Conservation (phyloP, 2,888 invertebrate species). For the Laothoe populi region DNA sequence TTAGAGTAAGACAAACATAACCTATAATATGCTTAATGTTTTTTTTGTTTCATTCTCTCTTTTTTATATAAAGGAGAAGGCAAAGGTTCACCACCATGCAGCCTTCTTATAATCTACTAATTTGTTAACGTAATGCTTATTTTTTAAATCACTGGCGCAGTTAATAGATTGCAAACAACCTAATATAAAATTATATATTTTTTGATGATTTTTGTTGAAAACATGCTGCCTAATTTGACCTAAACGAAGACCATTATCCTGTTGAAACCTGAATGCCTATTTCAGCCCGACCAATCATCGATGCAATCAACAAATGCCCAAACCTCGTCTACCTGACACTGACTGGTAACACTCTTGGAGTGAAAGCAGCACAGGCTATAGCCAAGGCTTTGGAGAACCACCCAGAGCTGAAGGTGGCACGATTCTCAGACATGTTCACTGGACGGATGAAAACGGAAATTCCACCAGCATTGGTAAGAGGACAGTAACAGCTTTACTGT, state of each 20-base stretch:
- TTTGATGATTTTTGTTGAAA: no score
- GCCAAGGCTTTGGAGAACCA: conserved; percentile 91
- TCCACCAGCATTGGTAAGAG: conserved; percentile 92
- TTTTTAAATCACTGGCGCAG: no score
- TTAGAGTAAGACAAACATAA: neutral
- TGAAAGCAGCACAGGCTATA: conserved; percentile 93
- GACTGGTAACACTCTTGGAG: conserved; percentile 97
- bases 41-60: no score
- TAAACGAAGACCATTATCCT: no score
- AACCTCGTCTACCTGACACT: conserved; percentile 90
- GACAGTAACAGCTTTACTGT: no score
- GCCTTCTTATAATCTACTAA: no score
- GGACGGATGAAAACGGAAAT: conserved; percentile 98
- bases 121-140: no score
- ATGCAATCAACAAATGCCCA: conserved; percentile 89
- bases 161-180: no score
- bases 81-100: no score
- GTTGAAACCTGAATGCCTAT: conserved; percentile 31
- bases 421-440: conserved; percentile 99
- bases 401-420: conserved; percentile 90
- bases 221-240: no score
- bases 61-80: no score
- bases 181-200: no score
- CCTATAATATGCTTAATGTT: neutral
- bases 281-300: conserved; percentile 89